These are phyloP conservation scores for Takifugu flavidus DNA, from an alignment of 2,113 vertebrate genomes.

Conservation along the genomic window DNA sequence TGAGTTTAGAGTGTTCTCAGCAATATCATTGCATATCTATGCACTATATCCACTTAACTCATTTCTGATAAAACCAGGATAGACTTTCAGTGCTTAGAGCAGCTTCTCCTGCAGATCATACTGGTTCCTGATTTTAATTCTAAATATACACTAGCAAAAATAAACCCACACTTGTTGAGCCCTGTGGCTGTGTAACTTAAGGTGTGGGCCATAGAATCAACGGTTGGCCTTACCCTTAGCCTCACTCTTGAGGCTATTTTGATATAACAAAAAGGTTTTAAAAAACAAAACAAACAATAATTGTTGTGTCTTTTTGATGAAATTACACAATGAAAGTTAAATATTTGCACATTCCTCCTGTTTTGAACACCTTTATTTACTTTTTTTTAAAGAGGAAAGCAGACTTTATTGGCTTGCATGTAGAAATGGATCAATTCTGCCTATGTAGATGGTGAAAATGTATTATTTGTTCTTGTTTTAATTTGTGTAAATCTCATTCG, in stretches of 20 bases:
- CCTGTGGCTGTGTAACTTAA: neutral
- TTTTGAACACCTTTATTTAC: too few relatives aligned
- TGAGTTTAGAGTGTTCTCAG: too few relatives aligned
- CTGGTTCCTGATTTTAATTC: slow-evolving; percentile 9
- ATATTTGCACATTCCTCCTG: too few relatives aligned
- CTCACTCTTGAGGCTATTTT: neutral
- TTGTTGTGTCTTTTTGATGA: neutral
- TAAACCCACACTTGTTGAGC: neutral
- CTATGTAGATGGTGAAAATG: too few relatives aligned
- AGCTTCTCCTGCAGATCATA: slow-evolving; percentile 11
- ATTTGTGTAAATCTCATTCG: too few relatives aligned
- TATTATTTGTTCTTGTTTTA: too few relatives aligned
- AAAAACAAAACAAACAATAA: neutral
- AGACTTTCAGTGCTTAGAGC: slow-evolving; percentile 1
- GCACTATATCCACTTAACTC: neutral
- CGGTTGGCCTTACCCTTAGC: neutral
- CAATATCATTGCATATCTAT: too few relatives aligned
- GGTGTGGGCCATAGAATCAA: slow-evolving; percentile 1
- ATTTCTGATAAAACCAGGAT: slow-evolving; percentile 7
- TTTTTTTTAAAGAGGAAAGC: too few relatives aligned
- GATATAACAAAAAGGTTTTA: neutral
- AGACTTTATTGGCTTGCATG: too few relatives aligned
- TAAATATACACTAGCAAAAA: neutral
- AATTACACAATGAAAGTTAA: too few relatives aligned
- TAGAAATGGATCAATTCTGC: too few relatives aligned